These are phyloP conservation scores for Xerus inauris DNA, from an alignment of 2,113 vertebrate genomes.

Conservation along the genomic window DNA sequence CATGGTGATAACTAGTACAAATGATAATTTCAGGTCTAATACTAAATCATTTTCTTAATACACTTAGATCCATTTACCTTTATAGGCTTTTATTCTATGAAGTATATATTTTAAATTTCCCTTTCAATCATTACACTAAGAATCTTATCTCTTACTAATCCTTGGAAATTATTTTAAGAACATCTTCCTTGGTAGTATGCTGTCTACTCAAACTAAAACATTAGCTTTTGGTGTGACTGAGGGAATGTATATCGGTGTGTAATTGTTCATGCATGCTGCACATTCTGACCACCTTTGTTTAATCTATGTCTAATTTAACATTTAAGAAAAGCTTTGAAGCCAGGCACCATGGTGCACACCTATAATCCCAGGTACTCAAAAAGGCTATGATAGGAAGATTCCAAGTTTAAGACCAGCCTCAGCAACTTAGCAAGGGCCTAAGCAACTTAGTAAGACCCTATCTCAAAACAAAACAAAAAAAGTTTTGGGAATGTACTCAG, in stretches of 20 bases:
- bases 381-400: background rate
- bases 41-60: background rate
- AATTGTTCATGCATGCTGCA: too few relatives aligned
- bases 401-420: background rate
- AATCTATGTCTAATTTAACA: background rate
- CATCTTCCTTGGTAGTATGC: background rate
- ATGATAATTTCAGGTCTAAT: background rate
- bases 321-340: background rate
- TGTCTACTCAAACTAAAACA: background rate
- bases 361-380: background rate
- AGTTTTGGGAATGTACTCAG: background rate
- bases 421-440: background rate
- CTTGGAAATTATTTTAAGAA: slow-evolving; percentile 1
- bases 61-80: background rate
- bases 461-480: background rate
- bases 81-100: background rate
- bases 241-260: rapidly evolving
- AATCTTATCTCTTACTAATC: background rate
- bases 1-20: background rate
- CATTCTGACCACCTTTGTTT: background rate
- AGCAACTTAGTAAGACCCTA: background rate
- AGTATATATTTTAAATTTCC: slow-evolving; percentile 9
- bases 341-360: background rate
- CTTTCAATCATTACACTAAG: slow-evolving; percentile 3
- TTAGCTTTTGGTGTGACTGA: background rate